A percentile compares a stretch with the other conserved stretches of the same genome.
phyloP scores from a whole-genome alignment of 2,888 invertebrate species.

The Halictus quadricinctus region DNA sequence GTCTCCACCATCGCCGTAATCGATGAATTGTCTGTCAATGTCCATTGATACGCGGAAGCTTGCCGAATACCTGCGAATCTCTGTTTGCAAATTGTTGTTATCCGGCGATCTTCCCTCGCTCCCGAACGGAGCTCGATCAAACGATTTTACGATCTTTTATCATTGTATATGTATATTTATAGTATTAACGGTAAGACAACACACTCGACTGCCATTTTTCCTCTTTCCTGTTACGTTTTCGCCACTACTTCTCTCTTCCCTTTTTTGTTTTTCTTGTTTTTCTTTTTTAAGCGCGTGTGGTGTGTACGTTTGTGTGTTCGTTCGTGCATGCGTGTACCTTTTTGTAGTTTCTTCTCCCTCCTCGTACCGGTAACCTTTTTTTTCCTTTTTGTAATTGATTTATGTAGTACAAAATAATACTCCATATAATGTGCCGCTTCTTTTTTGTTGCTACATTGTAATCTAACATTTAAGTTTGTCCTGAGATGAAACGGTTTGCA shows the following conservation, averaged over 20 bases:
- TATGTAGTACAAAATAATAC: conserved; percentile 43
- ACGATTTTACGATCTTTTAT: conserved; percentile 22
- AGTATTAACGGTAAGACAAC: conserved; percentile 27
- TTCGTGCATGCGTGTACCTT: conserved; percentile 6
- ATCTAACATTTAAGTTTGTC: conserved; percentile 24
- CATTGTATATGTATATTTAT: conserved; percentile 33
- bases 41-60: neutral
- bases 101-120: conserved; percentile 19
- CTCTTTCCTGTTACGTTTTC: neutral
- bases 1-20: conserved; percentile 37
- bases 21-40: conserved; percentile 12
- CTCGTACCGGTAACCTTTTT: neutral
- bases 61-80: neutral
- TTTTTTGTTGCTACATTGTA: conserved; percentile 16
- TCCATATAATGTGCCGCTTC: conserved; percentile 21
- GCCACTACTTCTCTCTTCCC: neutral
- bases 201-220: conserved; percentile 22
- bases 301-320: neutral
- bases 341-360: neutral
- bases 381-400: conserved; percentile 17
- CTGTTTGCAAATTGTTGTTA: conserved; percentile 21
- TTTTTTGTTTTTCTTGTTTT: neutral
- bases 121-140: conserved; percentile 22
- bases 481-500: conserved; percentile 34
- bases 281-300: neutral